phyloP scores from a whole-genome alignment of 1,140 invertebrate species.

The Cotesia typhae region DNA sequence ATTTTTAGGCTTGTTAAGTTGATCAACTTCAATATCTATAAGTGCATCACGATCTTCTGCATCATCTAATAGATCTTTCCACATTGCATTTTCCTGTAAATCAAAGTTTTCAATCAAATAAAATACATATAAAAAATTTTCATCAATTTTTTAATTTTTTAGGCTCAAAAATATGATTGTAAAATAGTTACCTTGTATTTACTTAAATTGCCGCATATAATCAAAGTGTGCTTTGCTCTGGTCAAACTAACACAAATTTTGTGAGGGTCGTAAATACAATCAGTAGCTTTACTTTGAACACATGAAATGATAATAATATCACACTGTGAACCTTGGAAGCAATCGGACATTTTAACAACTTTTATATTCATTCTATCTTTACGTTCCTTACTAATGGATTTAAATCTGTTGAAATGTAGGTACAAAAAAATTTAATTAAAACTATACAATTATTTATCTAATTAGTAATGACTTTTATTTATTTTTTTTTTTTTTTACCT shows the following conservation, averaged over 20 bases:
- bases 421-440: neutral
- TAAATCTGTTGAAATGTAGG: conserved; percentile 32
- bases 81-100: neutral
- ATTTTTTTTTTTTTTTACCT: neutral
- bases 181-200: conserved; percentile 64
- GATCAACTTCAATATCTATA: too few species aligned
- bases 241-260: conserved; percentile 85
- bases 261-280: conserved; percentile 76
- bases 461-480: too few species aligned
- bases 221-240: conserved; percentile 74
- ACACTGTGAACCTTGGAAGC: conserved; percentile 90
- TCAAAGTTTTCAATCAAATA: too few species aligned
- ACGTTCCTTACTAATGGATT: conserved; percentile 32
- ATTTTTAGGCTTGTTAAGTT: too few species aligned
- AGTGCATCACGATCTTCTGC: neutral
- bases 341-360: conserved; percentile 86
- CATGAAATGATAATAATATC: conserved; percentile 90
- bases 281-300: conserved; percentile 78
- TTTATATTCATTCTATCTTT: conserved; percentile 45
- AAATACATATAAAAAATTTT: too few species aligned
- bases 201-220: conserved; percentile 75
- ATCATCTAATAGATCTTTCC: neutral
- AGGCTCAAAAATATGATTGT: too few species aligned
- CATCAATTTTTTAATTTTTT: too few species aligned
- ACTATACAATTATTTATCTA: neutral